These are phyloP conservation scores for Caenorhabditis sulstoni DNA, from an alignment of 2,888 invertebrate species.

Conservation along the genomic window DNA sequence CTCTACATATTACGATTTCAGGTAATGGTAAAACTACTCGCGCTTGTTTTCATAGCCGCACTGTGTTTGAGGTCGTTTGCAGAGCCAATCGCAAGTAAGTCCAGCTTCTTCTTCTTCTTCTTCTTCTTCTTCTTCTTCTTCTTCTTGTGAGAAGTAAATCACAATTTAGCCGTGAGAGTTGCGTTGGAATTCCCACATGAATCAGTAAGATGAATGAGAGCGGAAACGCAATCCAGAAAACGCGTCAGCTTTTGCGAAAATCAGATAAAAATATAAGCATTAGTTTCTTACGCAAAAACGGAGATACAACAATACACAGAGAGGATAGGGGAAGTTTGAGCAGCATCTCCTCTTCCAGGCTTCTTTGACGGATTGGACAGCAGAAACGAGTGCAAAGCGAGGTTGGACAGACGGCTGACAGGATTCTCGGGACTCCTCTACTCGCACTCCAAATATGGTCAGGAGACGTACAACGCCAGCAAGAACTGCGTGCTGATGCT, in stretches of 20 bases:
- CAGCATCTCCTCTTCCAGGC: conserved; percentile 42
- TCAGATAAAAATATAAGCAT: conserved; percentile 54
- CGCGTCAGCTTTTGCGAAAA: conserved; percentile 47
- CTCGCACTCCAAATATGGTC: conserved; percentile 66
- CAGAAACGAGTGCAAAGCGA: conserved; percentile 64
- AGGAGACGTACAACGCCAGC: conserved; percentile 65
- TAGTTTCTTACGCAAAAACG: conserved; percentile 19
- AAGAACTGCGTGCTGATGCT: conserved; percentile 70
- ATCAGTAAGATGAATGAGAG: conserved; percentile 58
- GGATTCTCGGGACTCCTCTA: conserved; percentile 69
- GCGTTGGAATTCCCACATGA: conserved; percentile 57
- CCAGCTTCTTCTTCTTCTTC: not conserved
- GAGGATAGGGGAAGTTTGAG: conserved; percentile 1
- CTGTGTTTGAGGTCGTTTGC: not conserved
- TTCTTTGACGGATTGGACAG: conserved; percentile 68
- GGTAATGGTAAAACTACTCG: conserved; percentile 40
- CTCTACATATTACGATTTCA: not conserved
- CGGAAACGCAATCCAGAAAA: conserved; percentile 16
- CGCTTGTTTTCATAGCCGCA: conserved; percentile 9
- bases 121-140: no score
- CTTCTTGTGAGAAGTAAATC: conserved; percentile 13
- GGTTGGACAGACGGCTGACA: conserved; percentile 65
- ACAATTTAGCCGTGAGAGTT: conserved; percentile 38
- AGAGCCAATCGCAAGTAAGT: conserved; percentile 54
- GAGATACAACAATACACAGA: conserved; percentile 10